Evolutionary conservation across 2,797 vertebrate genomes (phyloP), one percentile per base, ranked within the genome.

Genomic region (Smutsia gigantea): DNA sequence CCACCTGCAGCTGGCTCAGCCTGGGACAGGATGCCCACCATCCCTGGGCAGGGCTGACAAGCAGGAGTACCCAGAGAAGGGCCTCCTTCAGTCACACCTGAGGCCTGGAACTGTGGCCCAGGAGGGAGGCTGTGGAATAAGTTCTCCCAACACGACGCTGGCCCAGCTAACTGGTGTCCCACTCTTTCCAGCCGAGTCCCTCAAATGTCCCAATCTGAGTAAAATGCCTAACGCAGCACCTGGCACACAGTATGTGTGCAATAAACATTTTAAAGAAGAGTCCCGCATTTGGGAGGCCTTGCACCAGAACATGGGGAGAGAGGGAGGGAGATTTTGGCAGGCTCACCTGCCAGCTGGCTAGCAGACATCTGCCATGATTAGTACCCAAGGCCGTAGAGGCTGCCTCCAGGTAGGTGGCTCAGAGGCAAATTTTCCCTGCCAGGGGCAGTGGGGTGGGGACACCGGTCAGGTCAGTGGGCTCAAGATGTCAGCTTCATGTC

Each of bases 1-100:
- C 68, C 96, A 95, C 96, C 87, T 95, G 97, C 98, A 98, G 97
- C 97, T 98, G 98, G 94, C 94, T 88, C 46, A 21, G 37, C 51
- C 87, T 12, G 55, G 78, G 90, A 23, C 53, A 81, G 57, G 63
- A 42, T 1, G 86, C 78, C n/a, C 42, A 37, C 37, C 25, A 61
- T 68, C 39, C 51, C 78, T 27, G 75, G 82, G 86, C 3, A 2
- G n/a, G 29, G 9, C 7, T 7, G 61, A 27, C 49, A 79, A 74
- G 74, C 55, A 79, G 64, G 57, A 55, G 29, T 51, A 75, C 3
- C 39, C 57, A 29, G 63, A 49, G n/a, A 69, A 77, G 39, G 34
- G 51, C 46, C 57, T 72, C 77, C 90, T 92, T 37, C 59, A 15
- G 13, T 92, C 71, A 63, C 19, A 55, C 42, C 82, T 6, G 74